These are phyloP conservation scores for Oceanodroma leucorhoa DNA, from an alignment of 2,797 vertebrate species.

Conservation along the genomic window DNA sequence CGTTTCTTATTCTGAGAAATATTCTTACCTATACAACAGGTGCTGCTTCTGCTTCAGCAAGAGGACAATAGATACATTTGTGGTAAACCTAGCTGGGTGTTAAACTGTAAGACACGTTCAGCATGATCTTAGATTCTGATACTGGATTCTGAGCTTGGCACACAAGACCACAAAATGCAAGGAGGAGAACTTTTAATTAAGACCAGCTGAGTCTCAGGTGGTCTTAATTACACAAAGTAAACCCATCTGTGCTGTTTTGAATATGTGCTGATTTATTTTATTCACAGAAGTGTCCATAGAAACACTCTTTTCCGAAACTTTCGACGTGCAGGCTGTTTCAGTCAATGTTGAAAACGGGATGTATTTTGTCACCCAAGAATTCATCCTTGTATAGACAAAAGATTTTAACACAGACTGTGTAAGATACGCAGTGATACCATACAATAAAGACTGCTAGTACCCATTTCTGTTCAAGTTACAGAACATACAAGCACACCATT, in stretches of 20 bases:
- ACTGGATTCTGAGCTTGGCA: neutral
- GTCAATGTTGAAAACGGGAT: accelerated
- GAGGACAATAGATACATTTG: neutral
- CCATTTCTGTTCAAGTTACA: neutral
- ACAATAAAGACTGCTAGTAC: neutral
- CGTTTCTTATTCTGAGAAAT: neutral
- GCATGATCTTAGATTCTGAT: neutral
- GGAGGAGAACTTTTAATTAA: neutral
- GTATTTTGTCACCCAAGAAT: neutral
- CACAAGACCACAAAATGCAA: neutral
- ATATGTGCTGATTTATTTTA: neutral
- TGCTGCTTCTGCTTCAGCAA: neutral
- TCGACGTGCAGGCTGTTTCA: neutral
- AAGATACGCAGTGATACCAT: neutral
- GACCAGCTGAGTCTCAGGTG: neutral
- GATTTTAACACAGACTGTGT: neutral
- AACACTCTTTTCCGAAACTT: neutral
- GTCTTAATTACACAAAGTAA: neutral
- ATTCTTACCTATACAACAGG: neutral
- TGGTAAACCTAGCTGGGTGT: neutral
- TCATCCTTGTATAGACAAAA: neutral
- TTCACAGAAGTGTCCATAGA: neutral
- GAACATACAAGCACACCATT: neutral
- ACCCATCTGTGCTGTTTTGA: neutral
- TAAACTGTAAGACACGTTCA: neutral